These are phyloP conservation scores for Lamprotornis superbus DNA, from an alignment of 2,113 vertebrate species.

Conservation along the genomic window DNA sequence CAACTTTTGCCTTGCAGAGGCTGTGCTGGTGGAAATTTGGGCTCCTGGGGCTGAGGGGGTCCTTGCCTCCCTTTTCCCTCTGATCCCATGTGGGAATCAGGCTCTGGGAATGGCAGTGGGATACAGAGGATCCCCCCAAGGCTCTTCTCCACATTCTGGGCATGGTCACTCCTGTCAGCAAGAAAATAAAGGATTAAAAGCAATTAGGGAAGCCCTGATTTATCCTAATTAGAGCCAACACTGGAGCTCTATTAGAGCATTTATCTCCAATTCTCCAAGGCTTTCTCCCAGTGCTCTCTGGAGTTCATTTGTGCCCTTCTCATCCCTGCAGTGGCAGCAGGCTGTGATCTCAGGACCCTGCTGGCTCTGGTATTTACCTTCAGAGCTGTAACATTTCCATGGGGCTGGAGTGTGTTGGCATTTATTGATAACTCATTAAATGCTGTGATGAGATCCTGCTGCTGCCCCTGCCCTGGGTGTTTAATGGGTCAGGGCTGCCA, in stretches of 20 bases:
- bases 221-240: not conserved
- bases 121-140: fast-evolving
- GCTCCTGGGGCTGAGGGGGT: not conserved
- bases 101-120: not conserved
- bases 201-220: not conserved
- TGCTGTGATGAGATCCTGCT: not conserved
- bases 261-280: not conserved
- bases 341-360: not conserved
- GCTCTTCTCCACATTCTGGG: not conserved
- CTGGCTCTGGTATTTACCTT: not conserved
- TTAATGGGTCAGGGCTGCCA: not conserved
- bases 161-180: not conserved
- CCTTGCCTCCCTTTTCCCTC: not conserved
- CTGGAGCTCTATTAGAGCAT: not conserved
- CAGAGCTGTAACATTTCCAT: not conserved
- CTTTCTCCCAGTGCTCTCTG: not conserved
- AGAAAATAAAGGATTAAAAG: not conserved
- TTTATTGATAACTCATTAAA: not conserved
- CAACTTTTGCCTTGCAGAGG: too few species aligned
- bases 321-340: not conserved
- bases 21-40: not conserved
- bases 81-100: fast-evolving
- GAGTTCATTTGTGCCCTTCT: not conserved
- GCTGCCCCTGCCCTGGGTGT: not conserved
- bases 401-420: not conserved